Base-by-base conservation (phyloP, 2,113 vertebrate genomes). In the Megaceryle maxima region DNA sequence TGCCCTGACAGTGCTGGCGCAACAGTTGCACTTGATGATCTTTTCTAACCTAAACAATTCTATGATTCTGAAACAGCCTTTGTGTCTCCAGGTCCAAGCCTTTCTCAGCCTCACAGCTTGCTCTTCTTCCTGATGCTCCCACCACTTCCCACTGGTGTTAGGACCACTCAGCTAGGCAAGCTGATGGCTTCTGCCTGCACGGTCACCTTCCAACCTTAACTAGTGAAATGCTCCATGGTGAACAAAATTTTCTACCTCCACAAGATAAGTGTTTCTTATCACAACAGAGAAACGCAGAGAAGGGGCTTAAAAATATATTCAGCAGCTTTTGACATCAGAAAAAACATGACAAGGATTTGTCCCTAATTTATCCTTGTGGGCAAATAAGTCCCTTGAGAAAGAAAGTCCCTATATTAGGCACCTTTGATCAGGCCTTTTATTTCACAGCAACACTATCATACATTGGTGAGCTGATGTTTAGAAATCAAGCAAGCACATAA, bases 381-480 rank as follows among this genome's bases (percentile, higher is more conserved):
- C 31, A 10, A 41, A 5, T 31, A n/a, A 57, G 11, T 56, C 12
- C 4, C 16, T 51, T 50, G 11, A 77, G 2, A 28, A 10, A 41
- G 5, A 28, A 35, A 57, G 16, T 56, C 9, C 5, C 13, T 56
- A 1, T 15, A 7, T 46, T 22, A 67, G 0, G 0, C n/a, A 20
- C 3, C 13, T 83, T 62, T 41, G 66, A 69, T 48, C 83, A 63
- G 16, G 14, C 5, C 11, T 77, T 56, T 31, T 55, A 56, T 84
- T 84, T 92, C 56, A 44, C 60, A 78, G 56, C 9, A 28, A 15
- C 19, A 37, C 21, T 44, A 62, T 28, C 43, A 13, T 26, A 26
- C 1, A 2, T 75, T 2, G 6, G 13, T 29, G 17, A 76, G 48
- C 4, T n/a, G 56, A 46, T 75, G 53, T 88, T 93, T 82, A 78